Conservation (phyloP, 2,113 vertebrate genomes). For the Vidua chalybeata region DNA sequence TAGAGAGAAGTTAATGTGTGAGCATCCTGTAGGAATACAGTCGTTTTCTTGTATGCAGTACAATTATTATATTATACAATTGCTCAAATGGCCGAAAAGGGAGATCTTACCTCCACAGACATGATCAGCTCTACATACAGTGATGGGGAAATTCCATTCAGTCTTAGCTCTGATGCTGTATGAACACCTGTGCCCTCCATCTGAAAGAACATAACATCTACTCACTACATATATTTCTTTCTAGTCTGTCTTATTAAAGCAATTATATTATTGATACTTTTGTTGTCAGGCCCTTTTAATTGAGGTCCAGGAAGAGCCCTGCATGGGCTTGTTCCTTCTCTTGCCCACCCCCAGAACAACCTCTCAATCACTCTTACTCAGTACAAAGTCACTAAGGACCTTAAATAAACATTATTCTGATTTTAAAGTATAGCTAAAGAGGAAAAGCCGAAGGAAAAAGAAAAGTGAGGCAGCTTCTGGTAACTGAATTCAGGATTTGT, state of each 20-base stretch:
- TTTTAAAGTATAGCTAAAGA: neutral
- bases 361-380: neutral
- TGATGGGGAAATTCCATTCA: rapidly evolving
- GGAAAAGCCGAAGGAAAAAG: neutral
- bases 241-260: neutral
- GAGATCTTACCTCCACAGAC: neutral
- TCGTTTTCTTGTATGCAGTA: neutral
- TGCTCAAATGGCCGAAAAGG: neutral
- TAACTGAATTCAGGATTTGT: neutral
- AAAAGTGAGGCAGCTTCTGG: neutral
- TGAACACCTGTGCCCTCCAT: rapidly evolving
- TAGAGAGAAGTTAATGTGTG: neutral
- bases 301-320: neutral
- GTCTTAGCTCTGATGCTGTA: neutral
- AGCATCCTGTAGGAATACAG: neutral
- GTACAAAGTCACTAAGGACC: neutral
- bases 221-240: neutral
- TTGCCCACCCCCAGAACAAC: neutral
- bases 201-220: neutral
- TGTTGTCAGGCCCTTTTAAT: neutral
- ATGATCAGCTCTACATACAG: neutral
- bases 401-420: neutral
- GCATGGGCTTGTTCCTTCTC: neutral
- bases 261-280: neutral
- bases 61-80: neutral